phyloP scores from a whole-genome alignment of 2,113 vertebrate genomes.

The Epinephelus fuscoguttatus region DNA sequence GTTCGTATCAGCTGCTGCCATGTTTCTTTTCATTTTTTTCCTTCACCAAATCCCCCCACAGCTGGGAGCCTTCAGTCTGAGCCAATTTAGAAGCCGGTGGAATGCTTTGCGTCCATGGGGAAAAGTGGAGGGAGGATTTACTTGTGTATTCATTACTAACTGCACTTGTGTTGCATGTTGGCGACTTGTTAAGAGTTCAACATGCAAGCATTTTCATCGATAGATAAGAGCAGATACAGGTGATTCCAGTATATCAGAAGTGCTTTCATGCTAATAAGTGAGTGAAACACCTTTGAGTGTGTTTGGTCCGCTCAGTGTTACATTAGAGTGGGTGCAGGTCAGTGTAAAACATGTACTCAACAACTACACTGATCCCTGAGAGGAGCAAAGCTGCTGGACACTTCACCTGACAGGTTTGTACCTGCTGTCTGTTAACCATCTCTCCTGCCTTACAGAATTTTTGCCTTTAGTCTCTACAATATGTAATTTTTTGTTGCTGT shows the following conservation, averaged over 20 bases:
- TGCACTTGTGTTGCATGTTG: background rate
- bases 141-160: slow-evolving; percentile 22
- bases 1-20: slow-evolving; percentile 45
- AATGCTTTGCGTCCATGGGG: slow-evolving; percentile 27
- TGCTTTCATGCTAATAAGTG: background rate
- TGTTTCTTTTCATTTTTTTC: slow-evolving; percentile 23
- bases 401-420: background rate
- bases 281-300: background rate
- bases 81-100: slow-evolving; percentile 33
- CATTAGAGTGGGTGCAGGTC: background rate
- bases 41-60: slow-evolving; percentile 30
- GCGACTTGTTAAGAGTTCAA: slow-evolving; percentile 3
- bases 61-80: slow-evolving; percentile 35
- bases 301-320: background rate
- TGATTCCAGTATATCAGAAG: background rate
- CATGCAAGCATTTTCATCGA: slow-evolving; percentile 17
- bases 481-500: background rate
- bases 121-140: background rate
- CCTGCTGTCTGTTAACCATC: slow-evolving; percentile 1
- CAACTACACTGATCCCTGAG: background rate
- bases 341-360: background rate
- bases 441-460: background rate
- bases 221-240: background rate
- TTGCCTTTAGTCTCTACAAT: background rate
- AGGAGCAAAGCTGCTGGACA: background rate